These are phyloP conservation scores for Mormoops blainvillei DNA, from an alignment of 2,113 vertebrate genomes.

Conservation along the genomic window DNA sequence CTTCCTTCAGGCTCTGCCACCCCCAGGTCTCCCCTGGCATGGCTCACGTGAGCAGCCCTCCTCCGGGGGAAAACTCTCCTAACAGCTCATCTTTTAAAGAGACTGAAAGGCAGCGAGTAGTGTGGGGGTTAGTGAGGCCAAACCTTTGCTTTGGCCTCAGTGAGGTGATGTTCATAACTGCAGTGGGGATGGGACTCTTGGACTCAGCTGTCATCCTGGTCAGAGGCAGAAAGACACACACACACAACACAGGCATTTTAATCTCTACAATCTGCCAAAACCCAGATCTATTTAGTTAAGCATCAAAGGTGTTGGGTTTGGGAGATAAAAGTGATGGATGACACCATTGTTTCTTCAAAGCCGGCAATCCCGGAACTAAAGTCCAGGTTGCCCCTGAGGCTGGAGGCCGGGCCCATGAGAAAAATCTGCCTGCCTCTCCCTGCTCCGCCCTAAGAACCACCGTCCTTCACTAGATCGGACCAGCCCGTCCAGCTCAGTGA, in stretches of 20 bases:
- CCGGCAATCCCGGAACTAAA: not conserved
- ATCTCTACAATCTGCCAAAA: conserved; percentile 3
- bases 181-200: not conserved
- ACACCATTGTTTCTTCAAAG: conserved; percentile 25
- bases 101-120: not conserved
- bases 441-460: not conserved
- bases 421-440: not conserved
- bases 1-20: not conserved
- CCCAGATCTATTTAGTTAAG: conserved; percentile 24
- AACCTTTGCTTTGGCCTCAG: not conserved
- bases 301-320: conserved; percentile 8
- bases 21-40: not conserved
- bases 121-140: not conserved
- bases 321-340: not conserved
- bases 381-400: not conserved
- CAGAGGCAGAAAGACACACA: not conserved
- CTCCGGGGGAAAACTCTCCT: not conserved
- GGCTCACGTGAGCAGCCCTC: not conserved
- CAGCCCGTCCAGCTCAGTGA: not conserved
- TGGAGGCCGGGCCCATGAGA: rapidly evolving
- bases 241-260: not conserved
- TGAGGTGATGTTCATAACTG: not conserved
- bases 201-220: not conserved
- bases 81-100: not conserved
- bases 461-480: not conserved